phyloP scores from a whole-genome alignment of 2,888 invertebrate genomes.

The Campoplex nolae region DNA sequence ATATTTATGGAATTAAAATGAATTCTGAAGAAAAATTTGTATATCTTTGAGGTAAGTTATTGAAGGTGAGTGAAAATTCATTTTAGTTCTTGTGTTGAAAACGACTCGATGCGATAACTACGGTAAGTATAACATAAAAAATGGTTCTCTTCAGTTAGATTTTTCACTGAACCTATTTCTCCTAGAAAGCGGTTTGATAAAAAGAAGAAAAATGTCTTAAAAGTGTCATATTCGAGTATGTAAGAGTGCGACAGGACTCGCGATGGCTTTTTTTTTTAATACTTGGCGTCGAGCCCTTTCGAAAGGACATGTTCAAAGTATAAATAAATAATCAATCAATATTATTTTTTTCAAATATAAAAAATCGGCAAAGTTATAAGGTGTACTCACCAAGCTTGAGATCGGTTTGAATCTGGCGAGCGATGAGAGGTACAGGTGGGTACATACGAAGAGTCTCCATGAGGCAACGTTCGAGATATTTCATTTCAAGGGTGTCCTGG shows the following conservation, averaged over 20 bases:
- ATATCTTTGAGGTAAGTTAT: neutral
- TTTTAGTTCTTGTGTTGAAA: too few relatives aligned
- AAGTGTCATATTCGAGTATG: too few relatives aligned
- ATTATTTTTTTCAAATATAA: neutral
- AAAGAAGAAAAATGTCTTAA: too few relatives aligned
- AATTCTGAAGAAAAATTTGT: neutral
- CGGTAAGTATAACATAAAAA: too few relatives aligned
- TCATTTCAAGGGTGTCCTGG: slow-evolving; percentile 92
- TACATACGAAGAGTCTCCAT: slow-evolving; percentile 92
- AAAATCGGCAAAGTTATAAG: neutral
- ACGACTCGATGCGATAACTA: too few relatives aligned
- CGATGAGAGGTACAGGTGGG: slow-evolving; percentile 93
- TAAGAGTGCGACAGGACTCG: too few relatives aligned
- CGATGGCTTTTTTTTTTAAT: too few relatives aligned
- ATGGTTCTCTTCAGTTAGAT: too few relatives aligned
- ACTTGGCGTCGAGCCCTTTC: too few relatives aligned
- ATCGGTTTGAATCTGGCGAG: slow-evolving; percentile 89
- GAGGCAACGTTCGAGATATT: slow-evolving; percentile 92
- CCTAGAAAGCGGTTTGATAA: too few relatives aligned
- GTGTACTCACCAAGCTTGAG: slow-evolving; percentile 87
- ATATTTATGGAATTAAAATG: neutral
- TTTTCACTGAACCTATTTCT: too few relatives aligned
- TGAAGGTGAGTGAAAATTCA: neutral
- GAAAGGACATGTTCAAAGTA: neutral
- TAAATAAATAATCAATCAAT: neutral